Percentiles rank a stretch among this genome's conserved stretches.
Evolutionary conservation across 2,888 invertebrate species (phyloP).

Genomic region (Plusia festucae): DNA sequence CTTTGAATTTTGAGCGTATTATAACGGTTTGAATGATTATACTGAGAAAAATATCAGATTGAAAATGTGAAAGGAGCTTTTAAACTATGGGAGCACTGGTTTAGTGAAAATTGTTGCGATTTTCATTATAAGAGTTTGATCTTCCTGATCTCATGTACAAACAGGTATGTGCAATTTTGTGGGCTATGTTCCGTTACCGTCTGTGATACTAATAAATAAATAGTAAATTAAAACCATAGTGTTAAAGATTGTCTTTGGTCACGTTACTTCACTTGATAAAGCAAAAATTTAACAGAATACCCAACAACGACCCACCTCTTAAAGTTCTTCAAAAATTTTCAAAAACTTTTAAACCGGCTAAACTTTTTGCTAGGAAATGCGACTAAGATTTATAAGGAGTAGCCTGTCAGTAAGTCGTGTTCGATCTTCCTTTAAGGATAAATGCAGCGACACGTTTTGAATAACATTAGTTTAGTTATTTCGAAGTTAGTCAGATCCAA

Average conservation of each 20-base stretch:
- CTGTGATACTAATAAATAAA: no score
- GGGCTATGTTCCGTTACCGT: no score
- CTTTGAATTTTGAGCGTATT: slow-evolving; percentile 18
- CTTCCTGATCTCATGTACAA: no score
- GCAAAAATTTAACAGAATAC: neutral
- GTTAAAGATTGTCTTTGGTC: no score
- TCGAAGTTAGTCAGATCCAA: slow-evolving; percentile 54
- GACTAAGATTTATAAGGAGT: slow-evolving; percentile 78
- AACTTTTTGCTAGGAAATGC: slow-evolving; percentile 45
- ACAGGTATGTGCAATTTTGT: no score
- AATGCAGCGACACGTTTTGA: slow-evolving; percentile 86
- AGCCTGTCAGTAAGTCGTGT: slow-evolving; percentile 82
- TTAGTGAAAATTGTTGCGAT: no score
- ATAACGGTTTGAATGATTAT: neutral
- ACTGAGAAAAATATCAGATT: no score
- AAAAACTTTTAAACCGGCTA: slow-evolving; percentile 32
- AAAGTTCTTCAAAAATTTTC: slow-evolving; percentile 27
- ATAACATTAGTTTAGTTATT: slow-evolving; percentile 76
- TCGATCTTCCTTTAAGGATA: slow-evolving; percentile 85
- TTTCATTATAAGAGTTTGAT: no score
- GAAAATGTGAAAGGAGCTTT: no score
- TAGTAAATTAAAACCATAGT: no score
- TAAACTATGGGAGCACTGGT: no score
- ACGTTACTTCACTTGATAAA: no score
- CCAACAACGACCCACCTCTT: slow-evolving; percentile 12